These are phyloP conservation scores for Dendrolimus kikuchii DNA, from an alignment of 1,140 invertebrate species.

Conservation along the genomic window DNA sequence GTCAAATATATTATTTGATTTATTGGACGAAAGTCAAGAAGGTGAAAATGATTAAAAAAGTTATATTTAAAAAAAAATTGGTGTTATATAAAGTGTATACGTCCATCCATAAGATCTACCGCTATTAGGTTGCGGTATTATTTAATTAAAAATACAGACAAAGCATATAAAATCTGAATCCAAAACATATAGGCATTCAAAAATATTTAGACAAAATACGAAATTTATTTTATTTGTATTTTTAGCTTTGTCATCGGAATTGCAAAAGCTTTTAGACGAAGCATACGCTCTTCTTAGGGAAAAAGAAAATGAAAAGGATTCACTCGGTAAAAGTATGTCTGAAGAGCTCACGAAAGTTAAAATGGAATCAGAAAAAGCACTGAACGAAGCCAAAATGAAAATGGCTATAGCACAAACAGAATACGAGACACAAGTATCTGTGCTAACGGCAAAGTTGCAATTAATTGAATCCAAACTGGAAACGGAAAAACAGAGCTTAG, in stretches of 20 bases:
- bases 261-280: constrained; percentile 68
- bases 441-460: constrained; percentile 58
- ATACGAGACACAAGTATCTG: constrained; percentile 61
- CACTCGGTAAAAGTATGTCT: constrained; percentile 63
- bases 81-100: too few species aligned
- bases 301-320: constrained; percentile 68
- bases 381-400: constrained; percentile 65
- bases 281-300: constrained; percentile 66
- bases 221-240: constrained; percentile 19
- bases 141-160: not conserved
- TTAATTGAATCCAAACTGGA: constrained; percentile 63
- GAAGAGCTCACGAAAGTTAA: constrained; percentile 61
- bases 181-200: too few species aligned
- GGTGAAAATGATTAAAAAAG: too few species aligned
- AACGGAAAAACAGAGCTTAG: constrained; percentile 63
- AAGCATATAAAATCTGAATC: too few species aligned
- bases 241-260: constrained; percentile 63
- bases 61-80: too few species aligned
- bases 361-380: constrained; percentile 56
- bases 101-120: not conserved
- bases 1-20: too few species aligned
- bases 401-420: constrained; percentile 63
- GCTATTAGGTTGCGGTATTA: not conserved
- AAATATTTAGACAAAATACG: not conserved
- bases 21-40: too few species aligned